These are phyloP conservation scores for Agrochola macilenta DNA, from an alignment of 2,888 invertebrate genomes.

Conservation along the genomic window DNA sequence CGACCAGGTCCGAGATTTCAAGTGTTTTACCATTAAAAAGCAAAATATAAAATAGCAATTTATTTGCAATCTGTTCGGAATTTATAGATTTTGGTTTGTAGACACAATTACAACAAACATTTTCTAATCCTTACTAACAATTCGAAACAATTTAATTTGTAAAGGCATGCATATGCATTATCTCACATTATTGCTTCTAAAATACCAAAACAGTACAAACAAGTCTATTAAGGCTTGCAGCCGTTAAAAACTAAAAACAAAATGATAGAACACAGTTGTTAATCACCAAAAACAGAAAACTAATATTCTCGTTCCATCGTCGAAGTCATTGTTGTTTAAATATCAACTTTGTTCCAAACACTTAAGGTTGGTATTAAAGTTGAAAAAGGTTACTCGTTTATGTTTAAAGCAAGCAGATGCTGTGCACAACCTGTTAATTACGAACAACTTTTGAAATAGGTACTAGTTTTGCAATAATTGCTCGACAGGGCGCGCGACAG, in stretches of 20 bases:
- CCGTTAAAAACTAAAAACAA: conserved; percentile 63
- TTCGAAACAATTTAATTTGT: conserved; percentile 7
- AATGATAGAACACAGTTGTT: conserved; percentile 77
- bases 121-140: not conserved
- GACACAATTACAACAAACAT: too few species aligned
- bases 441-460: conserved; percentile 78
- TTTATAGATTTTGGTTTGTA: not conserved
- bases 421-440: conserved; percentile 83
- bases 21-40: not conserved
- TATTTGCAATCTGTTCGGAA: not conserved
- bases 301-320: conserved; percentile 33
- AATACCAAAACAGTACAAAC: conserved; percentile 36
- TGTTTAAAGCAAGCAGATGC: conserved; percentile 77
- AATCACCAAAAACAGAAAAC: conserved; percentile 78
- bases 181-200: conserved; percentile 1
- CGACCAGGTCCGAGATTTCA: too few species aligned
- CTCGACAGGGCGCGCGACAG: conserved; percentile 80
- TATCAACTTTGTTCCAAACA: conserved; percentile 44
- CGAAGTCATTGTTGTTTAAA: conserved; percentile 30
- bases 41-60: too few species aligned
- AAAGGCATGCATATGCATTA: not conserved
- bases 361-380: conserved; percentile 36
- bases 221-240: conserved; percentile 55
- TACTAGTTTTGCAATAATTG: conserved; percentile 85
- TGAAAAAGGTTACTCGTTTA: conserved; percentile 37